Percentiles rank a stretch among this genome's conserved stretches.
phyloP scores from a whole-genome alignment of 1,140 invertebrate species.

The Saccostrea glomerata region DNA sequence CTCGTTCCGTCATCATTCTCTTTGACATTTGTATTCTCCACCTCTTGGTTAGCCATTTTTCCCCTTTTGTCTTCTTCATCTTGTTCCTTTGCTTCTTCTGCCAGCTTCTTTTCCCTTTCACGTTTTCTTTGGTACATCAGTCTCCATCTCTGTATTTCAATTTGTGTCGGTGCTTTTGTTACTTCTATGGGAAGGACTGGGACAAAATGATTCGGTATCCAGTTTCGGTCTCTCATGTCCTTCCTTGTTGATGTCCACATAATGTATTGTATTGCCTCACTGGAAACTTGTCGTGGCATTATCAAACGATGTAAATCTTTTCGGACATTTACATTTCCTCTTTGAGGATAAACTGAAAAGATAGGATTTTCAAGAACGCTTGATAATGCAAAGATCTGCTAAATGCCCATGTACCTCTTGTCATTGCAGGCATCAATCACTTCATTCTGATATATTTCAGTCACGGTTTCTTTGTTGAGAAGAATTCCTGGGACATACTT shows the following conservation, averaged over 20 bases:
- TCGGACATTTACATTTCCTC: conserved; percentile 41
- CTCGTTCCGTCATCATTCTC: no score
- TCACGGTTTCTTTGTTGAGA: conserved; percentile 25
- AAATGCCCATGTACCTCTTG: conserved; percentile 53
- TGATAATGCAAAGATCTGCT: conserved; percentile 50
- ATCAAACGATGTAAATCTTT: conserved; percentile 35
- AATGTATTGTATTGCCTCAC: conserved; percentile 1
- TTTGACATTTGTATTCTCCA: no score
- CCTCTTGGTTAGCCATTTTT: no score
- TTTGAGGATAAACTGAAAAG: conserved; percentile 44
- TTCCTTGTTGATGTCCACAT: conserved; percentile 49
- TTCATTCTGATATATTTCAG: conserved; percentile 43
- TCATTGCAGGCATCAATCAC: conserved; percentile 45
- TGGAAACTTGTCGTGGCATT: conserved; percentile 20
- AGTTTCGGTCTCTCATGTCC: conserved; percentile 3
- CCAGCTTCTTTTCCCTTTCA: no score
- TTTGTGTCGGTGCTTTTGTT: neutral
- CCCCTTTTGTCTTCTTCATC: no score
- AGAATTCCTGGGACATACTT: conserved; percentile 41
- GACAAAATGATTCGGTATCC: conserved; percentile 57
- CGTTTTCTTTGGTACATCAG: no score
- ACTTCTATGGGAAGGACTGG: conserved; percentile 39
- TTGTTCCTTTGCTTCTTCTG: no score
- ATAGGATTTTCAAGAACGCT: conserved; percentile 43
- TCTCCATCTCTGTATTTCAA: neutral